These are phyloP conservation scores for Apostichopus japonicus DNA, from an alignment of 35 echinoderm and acorn worm species.

Conservation along the genomic window DNA sequence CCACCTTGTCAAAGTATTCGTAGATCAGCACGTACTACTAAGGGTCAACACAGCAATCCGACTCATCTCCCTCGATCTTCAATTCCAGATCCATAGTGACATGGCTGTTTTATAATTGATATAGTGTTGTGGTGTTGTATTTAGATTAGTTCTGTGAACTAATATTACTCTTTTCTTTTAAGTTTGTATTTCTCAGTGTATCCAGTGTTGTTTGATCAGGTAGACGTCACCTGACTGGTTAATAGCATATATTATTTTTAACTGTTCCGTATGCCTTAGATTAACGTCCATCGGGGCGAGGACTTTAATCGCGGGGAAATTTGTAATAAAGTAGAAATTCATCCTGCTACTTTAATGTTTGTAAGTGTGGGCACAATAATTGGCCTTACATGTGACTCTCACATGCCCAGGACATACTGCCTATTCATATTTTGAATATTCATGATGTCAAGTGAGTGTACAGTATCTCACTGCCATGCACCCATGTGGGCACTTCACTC, in stretches of 20 bases:
- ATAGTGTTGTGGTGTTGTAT: no score
- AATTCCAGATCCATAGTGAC: background rate
- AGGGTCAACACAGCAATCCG: constrained; percentile 17
- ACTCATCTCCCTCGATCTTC: constrained; percentile 19
- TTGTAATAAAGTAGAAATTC: no score
- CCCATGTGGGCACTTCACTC: no score
- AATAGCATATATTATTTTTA: background rate
- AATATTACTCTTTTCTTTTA: background rate
- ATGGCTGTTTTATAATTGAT: background rate
- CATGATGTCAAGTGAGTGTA: no score
- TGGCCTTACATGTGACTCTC: no score
- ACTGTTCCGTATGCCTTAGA: background rate
- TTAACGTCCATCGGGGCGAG: constrained; percentile 26
- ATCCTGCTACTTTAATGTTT: no score
- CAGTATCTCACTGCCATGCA: no score
- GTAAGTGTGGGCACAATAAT: no score
- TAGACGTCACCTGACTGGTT: background rate
- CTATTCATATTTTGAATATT: no score
- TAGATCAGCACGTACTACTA: background rate
- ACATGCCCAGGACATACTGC: no score
- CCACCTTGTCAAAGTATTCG: background rate
- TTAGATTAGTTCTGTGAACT: no score
- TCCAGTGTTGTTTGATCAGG: background rate
- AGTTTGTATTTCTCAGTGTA: background rate
- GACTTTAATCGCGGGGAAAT: constrained; percentile 36